Conservation (phyloP, 1,140 invertebrate genomes). For the Orius insidiosus region DNA sequence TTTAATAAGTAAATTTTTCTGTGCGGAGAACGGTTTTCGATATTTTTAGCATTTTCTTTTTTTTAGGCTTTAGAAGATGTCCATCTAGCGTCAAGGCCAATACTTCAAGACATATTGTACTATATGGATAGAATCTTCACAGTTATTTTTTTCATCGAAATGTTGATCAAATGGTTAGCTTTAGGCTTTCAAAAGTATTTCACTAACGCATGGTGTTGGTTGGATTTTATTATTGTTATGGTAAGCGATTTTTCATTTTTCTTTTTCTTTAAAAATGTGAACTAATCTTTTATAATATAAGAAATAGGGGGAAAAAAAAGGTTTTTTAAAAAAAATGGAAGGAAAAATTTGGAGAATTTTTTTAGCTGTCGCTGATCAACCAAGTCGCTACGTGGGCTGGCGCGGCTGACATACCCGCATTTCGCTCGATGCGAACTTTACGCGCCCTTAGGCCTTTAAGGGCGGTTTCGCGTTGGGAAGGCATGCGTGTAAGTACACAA, state of each 20-base stretch:
- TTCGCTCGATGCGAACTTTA: slow-evolving; percentile 83
- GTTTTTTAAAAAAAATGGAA: slow-evolving; percentile 1
- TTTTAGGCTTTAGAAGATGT: slow-evolving; percentile 89
- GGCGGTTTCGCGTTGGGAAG: slow-evolving; percentile 86
- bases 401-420: slow-evolving; percentile 67
- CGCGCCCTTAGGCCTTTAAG: slow-evolving; percentile 74
- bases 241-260: slow-evolving; percentile 44
- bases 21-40: too few species aligned
- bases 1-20: too few species aligned
- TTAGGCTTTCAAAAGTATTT: slow-evolving; percentile 95
- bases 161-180: slow-evolving; percentile 97
- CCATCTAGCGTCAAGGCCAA: slow-evolving; percentile 71
- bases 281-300: too few species aligned
- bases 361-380: slow-evolving; percentile 73
- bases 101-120: slow-evolving; percentile 79
- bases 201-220: slow-evolving; percentile 97
- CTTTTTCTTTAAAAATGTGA: too few species aligned
- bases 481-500: slow-evolving; percentile 75
- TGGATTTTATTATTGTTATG: slow-evolving; percentile 97
- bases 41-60: too few species aligned
- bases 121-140: slow-evolving; percentile 98
- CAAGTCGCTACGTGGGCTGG: slow-evolving; percentile 65
- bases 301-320: too few species aligned
- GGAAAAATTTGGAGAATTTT: slow-evolving; percentile 9
- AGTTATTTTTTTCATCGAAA: slow-evolving; percentile 94